Percentiles rank a stretch among this genome's conserved stretches.
These are phyloP conservation scores for Muscicapa striata DNA, from an alignment of 2,797 vertebrate species.

Conservation along the genomic window DNA sequence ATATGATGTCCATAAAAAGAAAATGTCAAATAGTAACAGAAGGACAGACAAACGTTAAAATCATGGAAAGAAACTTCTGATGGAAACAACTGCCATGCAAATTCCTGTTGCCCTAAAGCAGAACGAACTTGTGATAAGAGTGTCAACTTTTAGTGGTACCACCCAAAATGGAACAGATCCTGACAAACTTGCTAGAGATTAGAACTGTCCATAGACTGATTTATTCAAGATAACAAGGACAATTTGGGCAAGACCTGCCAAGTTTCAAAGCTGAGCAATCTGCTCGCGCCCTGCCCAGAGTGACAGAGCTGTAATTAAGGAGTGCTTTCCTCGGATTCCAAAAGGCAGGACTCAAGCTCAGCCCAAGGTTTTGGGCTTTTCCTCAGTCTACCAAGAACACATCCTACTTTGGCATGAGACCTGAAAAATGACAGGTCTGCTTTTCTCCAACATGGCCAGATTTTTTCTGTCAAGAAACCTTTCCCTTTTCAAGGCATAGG, in stretches of 20 bases:
- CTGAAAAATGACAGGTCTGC: not conserved
- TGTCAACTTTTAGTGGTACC: not conserved
- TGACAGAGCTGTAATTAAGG: not conserved
- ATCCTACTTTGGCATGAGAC: not conserved
- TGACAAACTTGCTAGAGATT: constrained; percentile 35
- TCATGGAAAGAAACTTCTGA: not conserved
- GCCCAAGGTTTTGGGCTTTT: not conserved
- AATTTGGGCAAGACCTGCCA: not conserved
- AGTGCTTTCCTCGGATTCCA: not conserved
- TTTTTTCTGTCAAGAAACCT: not conserved
- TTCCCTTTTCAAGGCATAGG: not conserved
- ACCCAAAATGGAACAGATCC: constrained; percentile 31
- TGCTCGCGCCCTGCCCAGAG: not conserved
- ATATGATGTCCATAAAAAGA: not conserved
- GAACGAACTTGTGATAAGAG: constrained; percentile 14
- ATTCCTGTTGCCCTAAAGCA: not conserved
- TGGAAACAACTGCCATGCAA: not conserved
- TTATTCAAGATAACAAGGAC: constrained; percentile 49
- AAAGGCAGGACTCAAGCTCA: not conserved
- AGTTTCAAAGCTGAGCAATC: constrained; percentile 2
- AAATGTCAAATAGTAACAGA: not conserved
- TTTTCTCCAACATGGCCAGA: not conserved
- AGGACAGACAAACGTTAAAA: not conserved
- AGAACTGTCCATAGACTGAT: constrained; percentile 18
- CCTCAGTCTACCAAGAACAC: not conserved